Percentiles rank a stretch among this genome's conserved stretches.
Evolutionary conservation across 2,888 invertebrate genomes (phyloP).

Genomic region (Apamea epomidion): DNA sequence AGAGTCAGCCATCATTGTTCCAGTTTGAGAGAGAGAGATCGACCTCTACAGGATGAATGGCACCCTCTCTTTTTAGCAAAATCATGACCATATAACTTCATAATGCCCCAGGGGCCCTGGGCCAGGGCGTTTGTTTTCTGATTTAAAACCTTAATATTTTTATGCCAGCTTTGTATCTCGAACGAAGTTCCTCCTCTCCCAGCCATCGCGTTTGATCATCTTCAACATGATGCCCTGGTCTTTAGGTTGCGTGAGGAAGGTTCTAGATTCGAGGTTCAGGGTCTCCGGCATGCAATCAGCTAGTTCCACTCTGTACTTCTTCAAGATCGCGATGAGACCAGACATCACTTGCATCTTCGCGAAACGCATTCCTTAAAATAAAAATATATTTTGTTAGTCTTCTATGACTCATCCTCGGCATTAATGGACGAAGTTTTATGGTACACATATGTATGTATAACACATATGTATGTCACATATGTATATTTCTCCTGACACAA

Average conservation of each 20-base stretch:
- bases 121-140: not conserved
- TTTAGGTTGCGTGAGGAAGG: constrained; percentile 38
- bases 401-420: no score
- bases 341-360: constrained; percentile 73
- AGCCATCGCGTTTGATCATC: constrained; percentile 51
- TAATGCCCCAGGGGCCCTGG: not conserved
- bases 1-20: not conserved
- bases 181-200: constrained; percentile 47
- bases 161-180: not conserved
- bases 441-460: no score
- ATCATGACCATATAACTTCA: not conserved
- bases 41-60: no score
- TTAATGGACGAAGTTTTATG: no score
- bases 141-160: not conserved
- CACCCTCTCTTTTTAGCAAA: not conserved
- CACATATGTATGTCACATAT: no score
- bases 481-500: no score
- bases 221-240: constrained; percentile 54
- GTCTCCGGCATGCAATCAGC: constrained; percentile 65
- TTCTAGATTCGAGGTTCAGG: constrained; percentile 42
- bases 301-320: constrained; percentile 69
- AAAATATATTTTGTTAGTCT: no score
- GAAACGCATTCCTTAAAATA: constrained; percentile 39
- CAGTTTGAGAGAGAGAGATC: not conserved
- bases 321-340: constrained; percentile 72